These are phyloP conservation scores for Buceros bicornis DNA, from an alignment of 2,797 vertebrate genomes.

Conservation along the genomic window DNA sequence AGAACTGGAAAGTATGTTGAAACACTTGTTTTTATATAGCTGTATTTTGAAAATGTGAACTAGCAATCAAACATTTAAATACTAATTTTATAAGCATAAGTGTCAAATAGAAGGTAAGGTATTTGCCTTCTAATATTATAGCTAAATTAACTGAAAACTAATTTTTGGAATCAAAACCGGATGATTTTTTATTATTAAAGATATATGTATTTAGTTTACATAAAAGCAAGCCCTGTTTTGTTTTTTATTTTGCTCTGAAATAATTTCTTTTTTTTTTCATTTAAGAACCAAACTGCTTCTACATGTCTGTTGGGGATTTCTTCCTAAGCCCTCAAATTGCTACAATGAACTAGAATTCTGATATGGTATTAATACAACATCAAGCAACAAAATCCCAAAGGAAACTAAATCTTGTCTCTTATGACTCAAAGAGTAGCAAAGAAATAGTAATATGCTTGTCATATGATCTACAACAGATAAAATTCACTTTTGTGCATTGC, in stretches of 20 bases:
- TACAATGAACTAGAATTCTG: neutral
- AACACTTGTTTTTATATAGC: neutral
- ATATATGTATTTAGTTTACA: neutral
- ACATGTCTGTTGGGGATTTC: neutral
- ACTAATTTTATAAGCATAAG: neutral
- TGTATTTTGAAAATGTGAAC: neutral
- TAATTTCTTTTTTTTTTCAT: neutral
- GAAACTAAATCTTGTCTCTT: neutral
- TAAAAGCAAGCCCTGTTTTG: neutral
- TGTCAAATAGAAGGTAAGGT: neutral
- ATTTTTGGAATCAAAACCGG: neutral
- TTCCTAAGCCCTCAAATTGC: neutral
- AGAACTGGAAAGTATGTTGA: neutral
- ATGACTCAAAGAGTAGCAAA: neutral
- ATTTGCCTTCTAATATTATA: neutral
- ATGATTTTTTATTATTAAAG: neutral
- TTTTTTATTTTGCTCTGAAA: neutral
- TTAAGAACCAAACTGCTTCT: neutral
- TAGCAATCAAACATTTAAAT: neutral
- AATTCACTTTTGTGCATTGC: neutral
- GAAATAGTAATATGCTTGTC: neutral
- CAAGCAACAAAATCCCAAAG: neutral
- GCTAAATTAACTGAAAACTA: neutral
- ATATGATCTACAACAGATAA: neutral
- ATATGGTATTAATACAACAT: neutral